Evolutionary conservation across 2,888 invertebrate species (phyloP).

Genomic region (Pegoplata infirma): DNA sequence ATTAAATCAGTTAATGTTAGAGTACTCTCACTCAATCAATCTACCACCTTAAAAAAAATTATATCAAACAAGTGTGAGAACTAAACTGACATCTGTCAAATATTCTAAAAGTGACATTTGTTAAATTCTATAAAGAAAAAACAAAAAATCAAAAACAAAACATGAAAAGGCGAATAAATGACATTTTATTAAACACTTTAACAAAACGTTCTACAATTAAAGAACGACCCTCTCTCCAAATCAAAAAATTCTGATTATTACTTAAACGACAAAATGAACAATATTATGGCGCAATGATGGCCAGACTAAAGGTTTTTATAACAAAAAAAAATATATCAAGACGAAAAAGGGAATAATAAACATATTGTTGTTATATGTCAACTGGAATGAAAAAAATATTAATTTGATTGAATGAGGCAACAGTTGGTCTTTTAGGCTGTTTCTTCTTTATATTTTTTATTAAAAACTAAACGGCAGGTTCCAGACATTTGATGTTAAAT

Average conservation of each 20-base stretch:
- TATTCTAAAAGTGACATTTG: constrained; percentile 45
- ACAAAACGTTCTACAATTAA: constrained; percentile 53
- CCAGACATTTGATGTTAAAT: neutral
- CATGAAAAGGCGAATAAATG: constrained; percentile 42
- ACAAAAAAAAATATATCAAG: constrained; percentile 35
- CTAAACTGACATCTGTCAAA: constrained; percentile 56
- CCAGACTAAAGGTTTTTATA: constrained; percentile 36
- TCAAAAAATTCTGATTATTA: no score
- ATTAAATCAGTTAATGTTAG: neutral
- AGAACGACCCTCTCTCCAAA: constrained; percentile 15
- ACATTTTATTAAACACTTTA: constrained; percentile 60
- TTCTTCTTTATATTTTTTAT: no score
- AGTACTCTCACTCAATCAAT: constrained; percentile 36
- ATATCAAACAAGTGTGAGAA: constrained; percentile 56
- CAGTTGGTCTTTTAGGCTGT: constrained; percentile 53
- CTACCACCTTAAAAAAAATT: constrained; percentile 44
- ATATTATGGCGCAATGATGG: constrained; percentile 48
- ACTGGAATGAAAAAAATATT: constrained; percentile 43
- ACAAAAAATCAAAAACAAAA: constrained; percentile 2
- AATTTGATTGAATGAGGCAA: constrained; percentile 57
- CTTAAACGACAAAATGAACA: constrained; percentile 52
- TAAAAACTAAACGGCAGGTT: neutral
- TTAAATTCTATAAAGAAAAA: neutral
- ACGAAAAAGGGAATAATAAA: constrained; percentile 28
- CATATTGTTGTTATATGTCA: constrained; percentile 56